phyloP scores from a whole-genome alignment of 2,113 vertebrate species.

The Mugil cephalus region DNA sequence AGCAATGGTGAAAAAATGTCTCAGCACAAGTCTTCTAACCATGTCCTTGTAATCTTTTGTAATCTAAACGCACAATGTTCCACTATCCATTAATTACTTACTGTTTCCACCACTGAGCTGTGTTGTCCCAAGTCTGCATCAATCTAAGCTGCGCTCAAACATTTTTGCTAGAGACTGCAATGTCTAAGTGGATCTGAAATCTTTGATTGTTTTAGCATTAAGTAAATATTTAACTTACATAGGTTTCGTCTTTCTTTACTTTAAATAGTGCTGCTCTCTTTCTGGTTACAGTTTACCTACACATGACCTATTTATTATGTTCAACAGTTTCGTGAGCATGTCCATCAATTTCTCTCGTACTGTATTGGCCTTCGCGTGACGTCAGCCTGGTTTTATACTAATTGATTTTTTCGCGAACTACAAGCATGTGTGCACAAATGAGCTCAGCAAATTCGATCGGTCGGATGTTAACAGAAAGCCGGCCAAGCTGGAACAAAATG shows the following conservation, averaged over 20 bases:
- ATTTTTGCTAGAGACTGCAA: conserved; percentile 7
- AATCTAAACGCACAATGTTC: not conserved
- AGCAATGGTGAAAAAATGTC: not conserved
- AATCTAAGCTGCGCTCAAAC: not conserved
- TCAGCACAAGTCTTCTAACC: not conserved
- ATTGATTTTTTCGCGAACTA: conserved; percentile 55
- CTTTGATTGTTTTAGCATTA: conserved; percentile 3
- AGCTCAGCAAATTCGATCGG: conserved; percentile 39
- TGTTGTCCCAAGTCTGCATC: not conserved
- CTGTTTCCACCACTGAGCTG: not conserved
- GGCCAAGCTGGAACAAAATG: not conserved
- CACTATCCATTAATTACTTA: not conserved
- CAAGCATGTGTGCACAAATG: conserved; percentile 1
- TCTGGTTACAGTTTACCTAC: conserved; percentile 17
- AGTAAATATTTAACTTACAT: conserved; percentile 26
- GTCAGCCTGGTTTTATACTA: conserved; percentile 43
- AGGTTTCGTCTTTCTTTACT: not conserved
- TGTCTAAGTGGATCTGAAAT: not conserved
- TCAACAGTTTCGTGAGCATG: conserved; percentile 19
- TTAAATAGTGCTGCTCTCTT: conserved; percentile 3
- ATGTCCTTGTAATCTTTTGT: not conserved
- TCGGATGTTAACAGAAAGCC: conserved; percentile 18
- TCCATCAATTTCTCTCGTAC: conserved; percentile 49
- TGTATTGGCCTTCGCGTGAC: conserved; percentile 35
- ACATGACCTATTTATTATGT: conserved; percentile 46